A percentile compares a stretch with the other conserved stretches of the same genome.
These are phyloP conservation scores for Cheiracanthium punctorium DNA, from an alignment of 2,888 invertebrate genomes.

Conservation along the genomic window DNA sequence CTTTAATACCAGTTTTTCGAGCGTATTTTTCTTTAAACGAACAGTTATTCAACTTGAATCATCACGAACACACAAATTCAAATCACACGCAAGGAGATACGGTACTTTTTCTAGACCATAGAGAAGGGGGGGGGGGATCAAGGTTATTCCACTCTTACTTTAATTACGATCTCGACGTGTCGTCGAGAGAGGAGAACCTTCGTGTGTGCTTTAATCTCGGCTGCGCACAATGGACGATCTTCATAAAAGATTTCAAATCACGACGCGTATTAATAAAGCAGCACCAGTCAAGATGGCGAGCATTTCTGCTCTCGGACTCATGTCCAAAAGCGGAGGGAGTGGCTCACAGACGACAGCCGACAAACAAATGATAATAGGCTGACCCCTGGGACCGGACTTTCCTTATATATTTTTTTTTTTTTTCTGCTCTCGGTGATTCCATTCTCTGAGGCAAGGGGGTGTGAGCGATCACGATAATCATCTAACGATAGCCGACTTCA, in stretches of 20 bases:
- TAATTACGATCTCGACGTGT: neutral
- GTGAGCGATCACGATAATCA: constrained; percentile 66
- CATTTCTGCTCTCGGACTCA: neutral
- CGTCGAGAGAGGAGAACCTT: neutral
- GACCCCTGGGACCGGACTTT: constrained; percentile 60
- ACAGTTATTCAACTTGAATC: no score
- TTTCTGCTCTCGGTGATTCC: constrained; percentile 26
- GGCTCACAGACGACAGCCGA: constrained; percentile 61
- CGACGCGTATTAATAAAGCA: constrained; percentile 13
- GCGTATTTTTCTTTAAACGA: no score
- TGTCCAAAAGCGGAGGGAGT: constrained; percentile 61
- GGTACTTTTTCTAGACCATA: no score
- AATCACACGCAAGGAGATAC: no score
- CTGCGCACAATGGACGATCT: neutral
- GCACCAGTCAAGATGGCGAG: neutral
- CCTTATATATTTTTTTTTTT: constrained; percentile 46
- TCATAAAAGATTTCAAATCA: constrained; percentile 4
- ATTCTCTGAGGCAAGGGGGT: constrained; percentile 48
- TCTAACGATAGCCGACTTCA: constrained; percentile 58
- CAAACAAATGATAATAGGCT: constrained; percentile 70
- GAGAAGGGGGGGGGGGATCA: no score
- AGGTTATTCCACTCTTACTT: neutral
- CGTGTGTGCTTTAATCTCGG: neutral
- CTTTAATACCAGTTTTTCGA: no score
- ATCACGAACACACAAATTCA: no score